phyloP scores from a whole-genome alignment of 2,113 vertebrate genomes.

The Hippoglossus stenolepis region DNA sequence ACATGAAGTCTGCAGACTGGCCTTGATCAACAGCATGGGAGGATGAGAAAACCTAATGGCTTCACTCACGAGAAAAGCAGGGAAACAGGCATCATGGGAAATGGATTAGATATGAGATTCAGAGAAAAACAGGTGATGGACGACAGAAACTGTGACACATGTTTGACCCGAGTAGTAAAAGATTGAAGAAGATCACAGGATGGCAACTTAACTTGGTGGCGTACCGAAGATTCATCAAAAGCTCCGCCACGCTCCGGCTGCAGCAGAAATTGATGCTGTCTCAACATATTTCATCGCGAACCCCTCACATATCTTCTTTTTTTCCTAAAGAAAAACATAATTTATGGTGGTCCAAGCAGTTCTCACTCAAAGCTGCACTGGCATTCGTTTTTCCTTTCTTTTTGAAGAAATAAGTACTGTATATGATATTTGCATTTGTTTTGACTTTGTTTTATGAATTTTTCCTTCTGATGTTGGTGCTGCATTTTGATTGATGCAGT shows the following conservation, averaged over 20 bases:
- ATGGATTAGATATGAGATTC: constrained; percentile 47
- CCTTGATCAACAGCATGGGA: neutral
- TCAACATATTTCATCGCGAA: constrained; percentile 29
- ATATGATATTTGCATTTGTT: neutral
- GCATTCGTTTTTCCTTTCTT: neutral
- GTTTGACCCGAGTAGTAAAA: constrained; percentile 55
- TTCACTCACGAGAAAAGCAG: constrained; percentile 31
- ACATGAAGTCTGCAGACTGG: constrained; percentile 9
- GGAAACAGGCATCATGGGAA: constrained; percentile 29
- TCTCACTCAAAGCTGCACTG: neutral
- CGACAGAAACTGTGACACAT: constrained; percentile 30
- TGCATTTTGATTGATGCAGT: neutral
- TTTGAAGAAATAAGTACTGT: neutral
- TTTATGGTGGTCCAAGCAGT: neutral
- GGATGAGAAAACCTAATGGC: too few relatives aligned
- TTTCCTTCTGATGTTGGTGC: neutral
- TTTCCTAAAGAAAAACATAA: neutral
- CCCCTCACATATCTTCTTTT: neutral
- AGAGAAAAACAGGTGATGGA: constrained; percentile 27
- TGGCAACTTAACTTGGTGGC: constrained; percentile 35
- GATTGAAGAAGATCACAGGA: constrained; percentile 57
- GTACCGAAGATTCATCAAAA: constrained; percentile 42
- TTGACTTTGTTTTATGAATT: neutral
- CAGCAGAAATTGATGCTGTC: constrained; percentile 29
- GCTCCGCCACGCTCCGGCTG: constrained; percentile 10